phyloP scores from a whole-genome alignment of 2,113 vertebrate genomes.

The Anolis carolinensis region DNA sequence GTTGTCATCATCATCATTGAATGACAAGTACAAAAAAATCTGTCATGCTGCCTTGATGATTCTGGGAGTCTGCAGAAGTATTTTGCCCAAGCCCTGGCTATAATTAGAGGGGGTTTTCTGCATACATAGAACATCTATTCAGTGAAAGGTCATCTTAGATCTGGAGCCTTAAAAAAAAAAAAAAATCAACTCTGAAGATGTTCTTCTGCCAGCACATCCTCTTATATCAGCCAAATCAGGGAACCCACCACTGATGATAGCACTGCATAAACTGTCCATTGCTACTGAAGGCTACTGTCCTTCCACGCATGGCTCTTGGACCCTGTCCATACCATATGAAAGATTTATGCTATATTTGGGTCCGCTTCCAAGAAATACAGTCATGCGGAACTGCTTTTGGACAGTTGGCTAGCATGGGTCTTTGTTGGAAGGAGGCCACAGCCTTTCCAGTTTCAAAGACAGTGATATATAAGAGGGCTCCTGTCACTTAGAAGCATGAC shows the following conservation, averaged over 20 bases:
- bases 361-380: conserved; percentile 31
- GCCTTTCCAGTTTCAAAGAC: not conserved
- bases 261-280: not conserved
- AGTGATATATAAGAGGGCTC: not conserved
- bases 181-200: not conserved
- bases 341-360: conserved; percentile 36
- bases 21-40: too few relatives aligned
- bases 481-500: conserved; percentile 22
- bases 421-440: conserved; percentile 10
- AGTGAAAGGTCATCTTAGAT: not conserved
- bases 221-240: not conserved
- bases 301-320: conserved; percentile 12
- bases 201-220: not conserved
- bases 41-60: too few relatives aligned
- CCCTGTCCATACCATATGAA: not conserved
- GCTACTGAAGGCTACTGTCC: conserved; percentile 1
- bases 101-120: not conserved
- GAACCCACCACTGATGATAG: not conserved
- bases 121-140: not conserved
- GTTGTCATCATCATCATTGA: too few relatives aligned
- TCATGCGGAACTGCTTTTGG: conserved; percentile 18
- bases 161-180: not conserved
- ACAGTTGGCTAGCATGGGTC: conserved; percentile 4
- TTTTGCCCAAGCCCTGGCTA: too few relatives aligned
- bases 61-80: too few relatives aligned